Percentiles rank a stretch among this genome's conserved stretches.
phyloP scores from a whole-genome alignment of 2,888 invertebrate genomes.

The Drosophila picticornis region DNA sequence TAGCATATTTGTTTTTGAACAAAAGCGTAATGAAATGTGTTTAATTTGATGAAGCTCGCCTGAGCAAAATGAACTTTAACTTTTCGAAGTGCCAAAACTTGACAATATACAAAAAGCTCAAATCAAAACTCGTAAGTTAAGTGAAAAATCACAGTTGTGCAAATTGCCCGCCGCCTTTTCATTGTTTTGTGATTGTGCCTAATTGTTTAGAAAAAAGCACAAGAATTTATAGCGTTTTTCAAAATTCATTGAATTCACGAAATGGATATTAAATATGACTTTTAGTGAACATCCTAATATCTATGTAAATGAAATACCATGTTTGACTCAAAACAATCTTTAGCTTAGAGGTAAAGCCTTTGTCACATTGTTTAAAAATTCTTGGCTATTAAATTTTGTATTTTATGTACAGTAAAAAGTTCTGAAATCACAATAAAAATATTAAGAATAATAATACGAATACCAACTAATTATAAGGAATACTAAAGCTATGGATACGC shows the following conservation, averaged over 20 bases:
- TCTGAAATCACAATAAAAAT: not conserved
- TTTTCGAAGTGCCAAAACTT: slow-evolving; percentile 1
- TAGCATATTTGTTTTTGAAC: slow-evolving; percentile 30
- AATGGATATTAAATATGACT: not conserved
- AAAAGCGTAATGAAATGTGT: slow-evolving; percentile 8
- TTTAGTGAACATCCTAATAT: not conserved
- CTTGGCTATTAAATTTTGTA: not conserved
- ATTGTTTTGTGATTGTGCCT: not conserved
- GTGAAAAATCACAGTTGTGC: slow-evolving; percentile 4
- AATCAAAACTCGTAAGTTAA: slow-evolving; percentile 11
- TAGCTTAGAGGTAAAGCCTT: not conserved
- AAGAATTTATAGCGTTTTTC: not conserved
- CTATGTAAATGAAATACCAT: not conserved
- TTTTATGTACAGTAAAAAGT: not conserved
- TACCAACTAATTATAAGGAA: not conserved
- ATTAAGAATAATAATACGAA: not conserved
- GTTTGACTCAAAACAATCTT: not conserved
- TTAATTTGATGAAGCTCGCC: slow-evolving; percentile 15
- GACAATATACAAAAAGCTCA: not conserved
- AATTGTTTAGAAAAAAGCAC: not conserved
- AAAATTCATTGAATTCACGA: not conserved
- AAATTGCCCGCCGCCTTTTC: not conserved
- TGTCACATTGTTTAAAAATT: not conserved
- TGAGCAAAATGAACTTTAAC: slow-evolving; percentile 2
- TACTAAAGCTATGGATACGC: not conserved